Evolutionary conservation across 2,113 vertebrate species (phyloP).

Genomic region (Tonatia bakeri): DNA sequence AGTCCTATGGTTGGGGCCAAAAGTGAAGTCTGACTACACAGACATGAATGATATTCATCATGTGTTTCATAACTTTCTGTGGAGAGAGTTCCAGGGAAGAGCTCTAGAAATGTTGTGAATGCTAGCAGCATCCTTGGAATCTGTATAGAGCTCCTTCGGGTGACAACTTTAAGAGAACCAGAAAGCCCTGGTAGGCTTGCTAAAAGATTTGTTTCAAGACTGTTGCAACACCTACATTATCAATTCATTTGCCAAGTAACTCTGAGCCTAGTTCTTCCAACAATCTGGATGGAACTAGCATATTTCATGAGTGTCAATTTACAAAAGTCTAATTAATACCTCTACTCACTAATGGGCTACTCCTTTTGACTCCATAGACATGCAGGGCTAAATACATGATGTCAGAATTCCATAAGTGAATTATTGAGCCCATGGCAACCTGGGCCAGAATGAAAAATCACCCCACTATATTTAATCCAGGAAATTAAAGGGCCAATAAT

Average conservation of each 20-base stretch:
- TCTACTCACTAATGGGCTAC: constrained; percentile 47
- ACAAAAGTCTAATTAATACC: constrained; percentile 54
- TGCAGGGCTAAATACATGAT: constrained; percentile 32
- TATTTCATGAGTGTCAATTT: constrained; percentile 44
- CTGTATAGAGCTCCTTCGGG: background rate
- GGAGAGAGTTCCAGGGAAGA: background rate
- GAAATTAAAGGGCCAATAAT: constrained; percentile 56
- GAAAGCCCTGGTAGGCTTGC: background rate
- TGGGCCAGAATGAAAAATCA: constrained; percentile 49
- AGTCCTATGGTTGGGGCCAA: background rate
- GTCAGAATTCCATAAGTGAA: constrained; percentile 53
- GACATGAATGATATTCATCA: background rate
- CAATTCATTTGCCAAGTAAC: constrained; percentile 37
- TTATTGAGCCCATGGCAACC: constrained; percentile 54
- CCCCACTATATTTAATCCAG: constrained; percentile 49
- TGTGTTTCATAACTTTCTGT: background rate
- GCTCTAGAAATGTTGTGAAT: background rate
- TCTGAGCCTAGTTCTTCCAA: constrained; percentile 18
- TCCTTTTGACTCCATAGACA: constrained; percentile 45
- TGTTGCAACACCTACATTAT: background rate
- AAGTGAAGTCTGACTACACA: background rate
- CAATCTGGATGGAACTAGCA: constrained; percentile 21
- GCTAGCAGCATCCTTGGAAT: background rate
- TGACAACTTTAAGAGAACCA: constrained; percentile 4
- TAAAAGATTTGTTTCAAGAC: constrained; percentile 36